phyloP scores from a whole-genome alignment of 2,797 vertebrate species.

The Enteromius paludinosus region DNA sequence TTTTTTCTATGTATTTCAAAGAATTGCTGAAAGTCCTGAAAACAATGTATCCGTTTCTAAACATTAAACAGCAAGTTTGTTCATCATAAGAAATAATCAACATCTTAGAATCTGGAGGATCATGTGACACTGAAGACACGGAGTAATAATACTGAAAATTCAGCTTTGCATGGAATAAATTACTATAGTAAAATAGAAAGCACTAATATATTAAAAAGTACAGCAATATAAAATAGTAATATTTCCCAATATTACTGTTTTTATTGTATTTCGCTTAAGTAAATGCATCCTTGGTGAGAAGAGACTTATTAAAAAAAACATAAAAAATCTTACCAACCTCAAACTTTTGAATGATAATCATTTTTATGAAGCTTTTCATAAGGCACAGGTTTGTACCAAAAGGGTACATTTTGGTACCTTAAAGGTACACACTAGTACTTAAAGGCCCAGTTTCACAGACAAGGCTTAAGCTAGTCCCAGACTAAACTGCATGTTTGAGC shows the following conservation, averaged over 20 bases:
- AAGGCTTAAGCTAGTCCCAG: too few relatives aligned
- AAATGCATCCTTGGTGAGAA: background rate
- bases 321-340: background rate
- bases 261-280: background rate
- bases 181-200: background rate
- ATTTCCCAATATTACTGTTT: too few relatives aligned
- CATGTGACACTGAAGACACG: background rate
- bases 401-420: too few relatives aligned
- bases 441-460: too few relatives aligned
- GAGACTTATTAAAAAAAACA: background rate
- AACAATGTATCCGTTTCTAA: background rate
- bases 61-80: background rate
- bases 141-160: background rate
- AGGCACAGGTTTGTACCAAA: too few relatives aligned
- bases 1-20: background rate
- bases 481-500: too few relatives aligned
- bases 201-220: background rate
- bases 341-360: background rate
- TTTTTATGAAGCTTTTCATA: too few relatives aligned
- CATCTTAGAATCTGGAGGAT: background rate
- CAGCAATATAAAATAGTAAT: background rate
- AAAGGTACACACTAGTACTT: too few relatives aligned
- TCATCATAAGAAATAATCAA: background rate
- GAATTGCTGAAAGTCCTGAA: background rate
- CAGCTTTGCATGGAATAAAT: background rate